These are phyloP conservation scores for Megalopta genalis DNA, from an alignment of 1,140 invertebrate species.

Conservation along the genomic window DNA sequence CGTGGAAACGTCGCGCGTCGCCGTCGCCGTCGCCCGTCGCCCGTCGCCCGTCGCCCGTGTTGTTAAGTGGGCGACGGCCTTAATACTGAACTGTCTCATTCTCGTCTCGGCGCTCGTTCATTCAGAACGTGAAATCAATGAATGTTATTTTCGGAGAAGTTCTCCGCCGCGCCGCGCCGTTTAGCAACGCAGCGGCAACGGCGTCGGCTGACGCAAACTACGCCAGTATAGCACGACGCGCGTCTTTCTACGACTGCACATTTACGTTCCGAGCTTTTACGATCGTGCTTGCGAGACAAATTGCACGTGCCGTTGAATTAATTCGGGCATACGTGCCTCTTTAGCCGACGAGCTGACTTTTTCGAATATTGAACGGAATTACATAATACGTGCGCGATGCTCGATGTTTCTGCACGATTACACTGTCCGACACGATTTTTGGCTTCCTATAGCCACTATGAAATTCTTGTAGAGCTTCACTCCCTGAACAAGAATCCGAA, in stretches of 20 bases:
- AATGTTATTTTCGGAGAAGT: conserved; percentile 68
- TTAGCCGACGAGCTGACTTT: background rate
- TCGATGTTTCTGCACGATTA: no score
- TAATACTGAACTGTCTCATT: conserved; percentile 45
- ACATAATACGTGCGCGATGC: no score
- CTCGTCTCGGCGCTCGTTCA: conserved; percentile 54
- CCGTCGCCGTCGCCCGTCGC: no score
- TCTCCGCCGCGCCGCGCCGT: conserved; percentile 31
- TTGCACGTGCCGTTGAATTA: background rate
- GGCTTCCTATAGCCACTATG: no score
- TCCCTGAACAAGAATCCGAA: no score
- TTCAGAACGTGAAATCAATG: conserved; percentile 70
- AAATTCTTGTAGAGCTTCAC: no score
- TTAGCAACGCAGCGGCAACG: no score
- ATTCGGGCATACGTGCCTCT: background rate
- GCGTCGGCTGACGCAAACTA: conserved; percentile 9
- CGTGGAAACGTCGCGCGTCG: no score
- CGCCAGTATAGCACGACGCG: background rate
- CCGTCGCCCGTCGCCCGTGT: no score
- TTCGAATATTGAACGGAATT: no score
- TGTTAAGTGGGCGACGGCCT: no score
- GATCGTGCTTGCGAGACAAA: background rate
- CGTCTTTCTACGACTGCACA: background rate
- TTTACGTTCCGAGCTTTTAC: background rate
- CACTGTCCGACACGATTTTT: no score